phyloP scores from a whole-genome alignment of 53 echinoderm and acorn worm genomes.

The Stichopus horrens region DNA sequence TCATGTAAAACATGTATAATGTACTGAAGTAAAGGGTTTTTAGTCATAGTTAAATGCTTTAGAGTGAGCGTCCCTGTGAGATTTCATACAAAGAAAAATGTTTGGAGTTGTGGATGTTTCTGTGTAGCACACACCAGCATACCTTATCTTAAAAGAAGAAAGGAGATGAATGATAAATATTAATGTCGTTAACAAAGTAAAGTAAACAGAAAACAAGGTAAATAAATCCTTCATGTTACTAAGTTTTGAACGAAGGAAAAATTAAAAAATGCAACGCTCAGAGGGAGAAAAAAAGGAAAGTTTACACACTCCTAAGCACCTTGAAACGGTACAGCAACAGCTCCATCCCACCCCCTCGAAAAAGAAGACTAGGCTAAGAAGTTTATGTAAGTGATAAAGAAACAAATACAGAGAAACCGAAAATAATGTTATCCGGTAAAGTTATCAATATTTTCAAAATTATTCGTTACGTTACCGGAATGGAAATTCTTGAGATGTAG shows the following conservation, averaged over 20 bases:
- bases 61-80: too few relatives aligned
- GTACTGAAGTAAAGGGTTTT: too few relatives aligned
- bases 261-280: too few relatives aligned
- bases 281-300: background rate
- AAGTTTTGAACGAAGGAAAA: background rate
- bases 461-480: slow-evolving; percentile 24
- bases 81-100: too few relatives aligned
- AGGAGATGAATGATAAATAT: too few relatives aligned
- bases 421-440: background rate
- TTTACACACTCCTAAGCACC: slow-evolving; percentile 35
- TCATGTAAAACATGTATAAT: too few relatives aligned
- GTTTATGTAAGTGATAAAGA: background rate
- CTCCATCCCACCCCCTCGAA: background rate
- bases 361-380: background rate
- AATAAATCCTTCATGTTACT: background rate
- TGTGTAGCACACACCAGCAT: too few relatives aligned
- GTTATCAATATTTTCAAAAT: slow-evolving; percentile 5
- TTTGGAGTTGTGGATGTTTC: too few relatives aligned
- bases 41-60: too few relatives aligned
- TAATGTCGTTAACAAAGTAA: too few relatives aligned
- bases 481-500: slow-evolving; percentile 45
- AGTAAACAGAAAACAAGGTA: too few relatives aligned
- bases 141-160: too few relatives aligned
- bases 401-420: background rate
- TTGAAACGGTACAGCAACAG: background rate